Base-by-base conservation (phyloP, 2,113 vertebrate genomes). In the Poecile atricapillus region DNA sequence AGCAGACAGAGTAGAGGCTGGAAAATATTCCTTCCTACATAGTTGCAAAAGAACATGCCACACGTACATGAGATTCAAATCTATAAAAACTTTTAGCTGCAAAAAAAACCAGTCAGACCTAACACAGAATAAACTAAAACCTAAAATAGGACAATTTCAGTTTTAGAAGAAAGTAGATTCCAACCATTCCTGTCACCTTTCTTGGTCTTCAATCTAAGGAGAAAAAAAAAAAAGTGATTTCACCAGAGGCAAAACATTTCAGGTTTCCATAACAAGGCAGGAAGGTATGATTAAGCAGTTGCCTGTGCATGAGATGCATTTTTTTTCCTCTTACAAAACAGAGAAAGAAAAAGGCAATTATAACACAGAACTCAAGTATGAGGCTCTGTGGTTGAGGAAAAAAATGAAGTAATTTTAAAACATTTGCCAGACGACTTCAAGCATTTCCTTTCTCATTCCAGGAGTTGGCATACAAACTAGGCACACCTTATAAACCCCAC, bases 361-460 rank as follows among this genome's bases (percentile, higher is more conserved):
- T 49, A 95, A 69, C 20, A 56, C 41, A 67, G 60, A 95, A 90
- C 41, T 63, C 31, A 62, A 93, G 39, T 43, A 62, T 44, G 13
- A 90, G 85, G 27, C 60, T 81, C 37, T 64, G 82, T 31, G 82
- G 87, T 71, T 83, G 87, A 83, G 71, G 55, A 87, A 94, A 92
- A 88, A 89, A 56, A 59, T 87, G 82, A 92, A 88, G 47, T 77
- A 1, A 88, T 83, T 94, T 94, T 67, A 77, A 90, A 95, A 81
- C n/a, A 4, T 52, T 91, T 71, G 71, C 93, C 93, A 96, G 75
- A 90, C 78, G 20, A 88, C 85, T 90, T 88, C 46, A 96, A 83
- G 85, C 63, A 93, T 93, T 97, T 97, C 75, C 93, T 83, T 86
- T 92, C 80, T 75, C 5, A 2, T 92, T 94, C 59, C 85, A 93